Base-by-base conservation (phyloP, 1,140 invertebrate species). In the Caerostris darwini region DNA sequence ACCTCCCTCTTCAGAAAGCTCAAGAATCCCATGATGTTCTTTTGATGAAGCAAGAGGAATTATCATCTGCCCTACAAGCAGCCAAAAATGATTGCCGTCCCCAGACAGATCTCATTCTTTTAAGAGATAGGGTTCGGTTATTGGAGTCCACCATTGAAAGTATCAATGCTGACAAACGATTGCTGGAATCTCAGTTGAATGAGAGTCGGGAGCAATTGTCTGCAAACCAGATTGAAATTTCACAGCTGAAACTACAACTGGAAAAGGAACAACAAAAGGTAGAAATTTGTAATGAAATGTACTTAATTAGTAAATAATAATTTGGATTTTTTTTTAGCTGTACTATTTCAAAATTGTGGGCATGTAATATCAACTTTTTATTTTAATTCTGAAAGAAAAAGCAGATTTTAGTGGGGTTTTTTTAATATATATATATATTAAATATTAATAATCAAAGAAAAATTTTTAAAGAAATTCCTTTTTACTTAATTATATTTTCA, bases 1-100 rank as follows among this genome's bases (percentile, higher is more conserved):
- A 50, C 19, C 7, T n/a, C 8, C 50, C 82, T 58, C 10, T 14
- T 17, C 94, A 97, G 97, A 97, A 97, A 94, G 98, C 98, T 10
- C 98, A 99, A 96, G 97, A 98, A 94, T 98, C 98, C 95, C 96
- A 97, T 17, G 97, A 98, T 94, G 96, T 96, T 7, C 95, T 98
- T 14, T 95, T 98, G 12, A 96, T 97, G n/a, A 98, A 98, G 95
- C 97, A 98, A 95, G 97, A 98, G 95, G 98, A 98, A 95, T 95
- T 98, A 1, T 97, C 95, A 91, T 96, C 95, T 96, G 97, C 98
- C 92, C 95, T 98, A 50, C 97, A 97, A 57, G 95, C 95, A 92
- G 95, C 97, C 56, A 95, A 95, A 95, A 92, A 95, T 92, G 96
- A 96, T 91, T 95, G 94, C 10, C 96, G 96, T 59, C 94, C 94